These are phyloP conservation scores for Apodemus agrarius DNA, from an alignment of 2,797 vertebrate species.

Conservation along the genomic window DNA sequence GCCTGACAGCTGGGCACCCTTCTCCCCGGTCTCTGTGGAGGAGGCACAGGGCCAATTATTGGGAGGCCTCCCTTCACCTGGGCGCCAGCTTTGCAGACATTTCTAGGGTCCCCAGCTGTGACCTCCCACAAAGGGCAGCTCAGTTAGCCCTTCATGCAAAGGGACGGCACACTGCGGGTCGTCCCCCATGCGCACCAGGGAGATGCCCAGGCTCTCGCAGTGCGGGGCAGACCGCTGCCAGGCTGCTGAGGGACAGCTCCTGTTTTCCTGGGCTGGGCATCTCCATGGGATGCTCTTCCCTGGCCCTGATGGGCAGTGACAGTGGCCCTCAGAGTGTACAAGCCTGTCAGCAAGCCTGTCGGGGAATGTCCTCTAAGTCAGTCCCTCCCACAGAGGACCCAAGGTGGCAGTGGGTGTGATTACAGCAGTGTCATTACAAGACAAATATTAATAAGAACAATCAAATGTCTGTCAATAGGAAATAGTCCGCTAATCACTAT, in stretches of 20 bases:
- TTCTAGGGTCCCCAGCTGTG: rapidly evolving
- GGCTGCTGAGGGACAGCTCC: rapidly evolving
- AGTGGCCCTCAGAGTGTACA: too few relatives aligned
- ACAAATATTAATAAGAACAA: not conserved
- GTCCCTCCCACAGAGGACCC: not conserved
- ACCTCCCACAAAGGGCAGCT: not conserved
- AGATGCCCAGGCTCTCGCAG: not conserved
- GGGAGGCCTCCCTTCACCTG: not conserved
- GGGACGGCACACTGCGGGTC: not conserved
- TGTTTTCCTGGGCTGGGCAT: not conserved
- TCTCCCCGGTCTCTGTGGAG: constrained; percentile 89
- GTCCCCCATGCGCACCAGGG: not conserved
- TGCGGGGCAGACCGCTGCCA: too few relatives aligned
- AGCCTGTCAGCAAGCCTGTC: not conserved
- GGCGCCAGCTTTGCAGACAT: not conserved
- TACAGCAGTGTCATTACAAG: not conserved
- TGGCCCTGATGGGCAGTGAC: not conserved
- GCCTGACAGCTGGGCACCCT: constrained; percentile 96
- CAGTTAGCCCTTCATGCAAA: rapidly evolving
- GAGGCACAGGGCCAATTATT: not conserved
- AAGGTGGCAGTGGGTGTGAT: rapidly evolving
- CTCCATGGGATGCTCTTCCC: too few relatives aligned
- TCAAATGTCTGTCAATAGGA: not conserved
- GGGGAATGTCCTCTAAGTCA: not conserved
- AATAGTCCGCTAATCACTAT: not conserved